Evolutionary conservation across 2,888 invertebrate genomes (phyloP), one percentile per base, ranked within the genome.

Genomic region (Andricus quercusramuli): DNA sequence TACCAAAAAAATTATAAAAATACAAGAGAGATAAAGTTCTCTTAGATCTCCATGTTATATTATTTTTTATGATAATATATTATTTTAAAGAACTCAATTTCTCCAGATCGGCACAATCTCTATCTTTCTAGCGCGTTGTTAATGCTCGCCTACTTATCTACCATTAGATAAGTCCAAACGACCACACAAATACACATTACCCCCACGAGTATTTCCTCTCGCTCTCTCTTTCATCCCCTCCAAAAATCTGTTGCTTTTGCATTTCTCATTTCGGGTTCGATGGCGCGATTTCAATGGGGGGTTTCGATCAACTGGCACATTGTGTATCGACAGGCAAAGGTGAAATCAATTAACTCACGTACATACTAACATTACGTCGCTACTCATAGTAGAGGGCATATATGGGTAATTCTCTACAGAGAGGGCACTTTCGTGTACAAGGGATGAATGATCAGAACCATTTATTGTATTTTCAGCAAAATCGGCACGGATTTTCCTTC

Each of bases 291-390:
- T 85, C 85, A 56, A 89, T 88, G 89, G 89, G 87, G 83, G 25
- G 25, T 62, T 25, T 67, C 20, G 32, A 67, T 67, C 37, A n/a
- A 67, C 5, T 67, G 37, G 78, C 37, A 56, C 37, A 59, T 85
- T 83, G 84, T 84, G 85, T 83, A 83, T 80, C 85, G 83, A 80
- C 83, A 83, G 85, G 84, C 86, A 84, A 88, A 88, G 88, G 87
- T 86, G 84, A 91, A 91, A 91, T 91, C 91, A 91, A 91, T 91
- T 91, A 91, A 90, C 88, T 89, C 83, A 82, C 83, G 80, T 83
- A 82, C 85, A 80, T 81, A 62, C 83, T 79, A 65, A 67, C 64
- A 78, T 83, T 82, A 78, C 64, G 59, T 79, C 70, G 78, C 79
- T 76, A 74, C 29, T 66, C 20, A 47, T n/a, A 47, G 20, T 41